Evolutionary conservation across 2,888 invertebrate species (phyloP), one percentile per base, ranked within the genome.

Genomic region (Pyrrhopygopsis socrates): DNA sequence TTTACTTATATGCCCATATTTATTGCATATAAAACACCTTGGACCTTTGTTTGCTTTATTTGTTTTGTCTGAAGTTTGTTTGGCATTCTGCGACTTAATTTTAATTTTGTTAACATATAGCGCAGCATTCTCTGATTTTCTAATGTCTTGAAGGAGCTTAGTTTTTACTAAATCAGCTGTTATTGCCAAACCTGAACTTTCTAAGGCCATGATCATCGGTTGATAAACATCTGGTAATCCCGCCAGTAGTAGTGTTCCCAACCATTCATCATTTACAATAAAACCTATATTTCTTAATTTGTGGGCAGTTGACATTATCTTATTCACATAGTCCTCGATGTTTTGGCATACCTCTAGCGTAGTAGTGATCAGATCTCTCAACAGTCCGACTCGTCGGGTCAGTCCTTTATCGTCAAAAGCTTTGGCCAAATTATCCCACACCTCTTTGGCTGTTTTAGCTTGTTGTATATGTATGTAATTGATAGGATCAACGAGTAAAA

Each of bases 121-220:
- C 18, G 68, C 77, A 68, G 38, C 41, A 30, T 20, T 22, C 9
- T 78, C 77, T 0, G 45, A 45, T 2, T 15, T 54, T 11, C 54
- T 78, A 11, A 75, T 50, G 11, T 77, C 77, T 50, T 77, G 77
- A 18, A 77, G 34, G 45, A 77, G 38, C 29, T 77, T 77, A 77
- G 77, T 30, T 50, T 77, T 77, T 5, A 67, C 67, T 3, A n/a
- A 68, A 65, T 65, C 65, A 18, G 65, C 29, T 18, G 65, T 20
- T 2, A 65, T 65, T 30, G 29, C 30, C 5, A 65, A 9, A 30
- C 65, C 65, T 4, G 65, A 65, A 20, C 65, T 67, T 34, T 67
- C 65, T 1, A 67, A 3, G 8, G 20, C 65, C 65, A 67, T 67
- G 1, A 68, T 38, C 67, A 68, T 68, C 2, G 67, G 67, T 18